Conservation (phyloP, 1,140 invertebrate species). For the Physella acuta region DNA sequence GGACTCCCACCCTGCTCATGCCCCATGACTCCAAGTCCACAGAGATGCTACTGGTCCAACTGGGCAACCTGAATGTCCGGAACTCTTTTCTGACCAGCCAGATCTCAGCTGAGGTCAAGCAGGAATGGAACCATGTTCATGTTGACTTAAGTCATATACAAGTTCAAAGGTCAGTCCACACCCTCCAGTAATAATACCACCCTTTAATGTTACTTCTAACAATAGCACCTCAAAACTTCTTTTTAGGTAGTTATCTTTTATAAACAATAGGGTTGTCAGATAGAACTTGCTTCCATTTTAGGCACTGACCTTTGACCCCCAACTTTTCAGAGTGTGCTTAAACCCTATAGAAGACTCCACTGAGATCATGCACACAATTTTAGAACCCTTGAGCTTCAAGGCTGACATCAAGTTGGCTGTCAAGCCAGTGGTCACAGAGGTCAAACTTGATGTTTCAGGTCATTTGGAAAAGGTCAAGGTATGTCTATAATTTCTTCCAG, state of each 20-base stretch:
- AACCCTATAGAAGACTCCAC: constrained; percentile 66
- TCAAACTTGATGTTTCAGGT: constrained; percentile 69
- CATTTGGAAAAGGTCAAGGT: constrained; percentile 68
- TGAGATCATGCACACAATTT: constrained; percentile 63
- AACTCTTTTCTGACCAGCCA: constrained; percentile 71
- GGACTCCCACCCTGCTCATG: constrained; percentile 74
- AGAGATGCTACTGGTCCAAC: constrained; percentile 76
- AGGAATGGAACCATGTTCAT: constrained; percentile 60
- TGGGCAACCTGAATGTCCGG: constrained; percentile 75
- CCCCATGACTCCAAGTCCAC: constrained; percentile 79
- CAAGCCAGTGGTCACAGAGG: constrained; percentile 56
- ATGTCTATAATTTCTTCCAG: too few relatives aligned
- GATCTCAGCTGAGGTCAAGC: constrained; percentile 34
- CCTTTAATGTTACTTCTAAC: too few relatives aligned
- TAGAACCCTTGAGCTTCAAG: constrained; percentile 74
- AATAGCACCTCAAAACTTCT: too few relatives aligned
- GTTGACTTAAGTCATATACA: constrained; percentile 69
- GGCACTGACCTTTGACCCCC: too few relatives aligned
- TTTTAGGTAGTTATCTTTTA: too few relatives aligned
- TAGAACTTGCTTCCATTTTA: too few relatives aligned
- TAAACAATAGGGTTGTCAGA: too few relatives aligned
- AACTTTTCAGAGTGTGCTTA: constrained; percentile 41
- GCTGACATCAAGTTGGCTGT: constrained; percentile 74
- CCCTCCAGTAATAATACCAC: too few relatives aligned
- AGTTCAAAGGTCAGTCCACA: constrained; percentile 64